Percentiles rank a stretch among this genome's conserved stretches.
phyloP scores from a whole-genome alignment of 2,888 invertebrate genomes.

The Chironomus tentans region DNA sequence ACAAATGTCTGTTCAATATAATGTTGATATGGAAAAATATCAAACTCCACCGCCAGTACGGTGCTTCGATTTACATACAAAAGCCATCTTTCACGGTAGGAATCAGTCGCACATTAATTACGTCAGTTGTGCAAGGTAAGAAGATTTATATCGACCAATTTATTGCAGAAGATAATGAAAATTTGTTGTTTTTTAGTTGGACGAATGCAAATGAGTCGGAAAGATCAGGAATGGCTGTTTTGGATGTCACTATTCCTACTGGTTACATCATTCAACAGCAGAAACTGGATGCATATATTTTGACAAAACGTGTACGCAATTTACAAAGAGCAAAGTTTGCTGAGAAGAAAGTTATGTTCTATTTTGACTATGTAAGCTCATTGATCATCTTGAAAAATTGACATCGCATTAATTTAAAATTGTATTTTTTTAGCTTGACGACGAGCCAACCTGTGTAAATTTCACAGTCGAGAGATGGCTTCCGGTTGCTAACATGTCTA shows the following conservation, averaged over 20 bases:
- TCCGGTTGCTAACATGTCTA: constrained; percentile 94
- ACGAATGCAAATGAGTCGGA: constrained; percentile 64
- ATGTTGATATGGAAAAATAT: constrained; percentile 75
- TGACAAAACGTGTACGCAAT: constrained; percentile 66
- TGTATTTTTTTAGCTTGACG: constrained; percentile 60
- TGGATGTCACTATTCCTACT: constrained; percentile 80
- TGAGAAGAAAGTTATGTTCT: constrained; percentile 77
- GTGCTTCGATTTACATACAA: constrained; percentile 69
- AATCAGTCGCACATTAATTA: constrained; percentile 91
- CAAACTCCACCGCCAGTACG: constrained; percentile 73
- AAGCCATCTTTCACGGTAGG: constrained; percentile 71
- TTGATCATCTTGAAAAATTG: neutral
- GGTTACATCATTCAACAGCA: constrained; percentile 89
- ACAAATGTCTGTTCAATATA: constrained; percentile 88
- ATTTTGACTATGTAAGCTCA: constrained; percentile 80
- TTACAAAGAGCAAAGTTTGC: constrained; percentile 76
- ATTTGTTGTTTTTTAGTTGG: constrained; percentile 52
- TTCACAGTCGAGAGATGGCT: constrained; percentile 91
- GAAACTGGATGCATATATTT: constrained; percentile 74
- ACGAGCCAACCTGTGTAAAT: constrained; percentile 78
- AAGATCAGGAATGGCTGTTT: constrained; percentile 78
- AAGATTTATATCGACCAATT: neutral
- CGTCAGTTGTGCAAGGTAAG: constrained; percentile 75
- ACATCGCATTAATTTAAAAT: constrained; percentile 9
- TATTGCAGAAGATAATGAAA: neutral